phyloP scores from a whole-genome alignment of 2,888 invertebrate genomes.

The Hymenopus coronatus region DNA sequence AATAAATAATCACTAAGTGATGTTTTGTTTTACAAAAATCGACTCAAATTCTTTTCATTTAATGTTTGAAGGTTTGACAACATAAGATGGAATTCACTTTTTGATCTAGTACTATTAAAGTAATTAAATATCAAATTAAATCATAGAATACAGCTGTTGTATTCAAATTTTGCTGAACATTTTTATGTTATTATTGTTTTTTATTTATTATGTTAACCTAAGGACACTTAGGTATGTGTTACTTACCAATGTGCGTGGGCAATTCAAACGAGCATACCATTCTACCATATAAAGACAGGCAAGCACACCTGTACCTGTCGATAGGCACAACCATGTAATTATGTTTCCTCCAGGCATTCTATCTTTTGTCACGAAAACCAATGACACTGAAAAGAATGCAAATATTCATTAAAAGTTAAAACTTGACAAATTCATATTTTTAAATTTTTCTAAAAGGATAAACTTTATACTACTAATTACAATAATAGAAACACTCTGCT shows the following conservation, averaged over 20 bases:
- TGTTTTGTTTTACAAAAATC: no score
- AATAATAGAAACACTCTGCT: no score
- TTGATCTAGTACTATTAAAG: no score
- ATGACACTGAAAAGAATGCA: constrained; percentile 32
- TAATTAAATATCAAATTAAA: no score
- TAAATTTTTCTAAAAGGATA: no score
- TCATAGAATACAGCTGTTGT: neutral
- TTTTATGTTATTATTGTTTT: no score
- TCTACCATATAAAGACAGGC: constrained; percentile 82
- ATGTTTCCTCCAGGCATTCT: constrained; percentile 65
- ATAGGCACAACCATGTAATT: constrained; percentile 78
- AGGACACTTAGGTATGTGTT: neutral
- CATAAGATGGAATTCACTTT: no score
- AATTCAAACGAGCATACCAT: constrained; percentile 76
- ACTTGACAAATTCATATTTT: neutral
- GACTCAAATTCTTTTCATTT: no score
- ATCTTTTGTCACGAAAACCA: constrained; percentile 49
- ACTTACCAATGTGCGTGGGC: constrained; percentile 52
- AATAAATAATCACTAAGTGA: no score
- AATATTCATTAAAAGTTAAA: neutral
- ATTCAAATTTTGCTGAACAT: neutral
- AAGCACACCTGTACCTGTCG: constrained; percentile 73
- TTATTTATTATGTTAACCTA: no score
- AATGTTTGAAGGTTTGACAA: no score
- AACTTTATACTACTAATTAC: no score